phyloP scores from a whole-genome alignment of 2,113 vertebrate species.

The Riparia riparia region DNA sequence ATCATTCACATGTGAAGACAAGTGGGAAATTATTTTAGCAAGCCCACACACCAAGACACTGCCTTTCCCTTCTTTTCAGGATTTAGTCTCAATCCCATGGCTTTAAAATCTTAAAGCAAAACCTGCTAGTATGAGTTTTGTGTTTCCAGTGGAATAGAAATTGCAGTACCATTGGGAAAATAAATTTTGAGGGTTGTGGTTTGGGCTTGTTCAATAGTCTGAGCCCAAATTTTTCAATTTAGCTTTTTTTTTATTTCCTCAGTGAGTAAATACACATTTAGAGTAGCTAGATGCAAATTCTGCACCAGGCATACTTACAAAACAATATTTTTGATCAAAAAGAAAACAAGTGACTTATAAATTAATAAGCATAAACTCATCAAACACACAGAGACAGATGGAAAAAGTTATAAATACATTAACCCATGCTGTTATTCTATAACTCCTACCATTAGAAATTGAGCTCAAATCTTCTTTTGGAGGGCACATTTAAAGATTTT shows the following conservation, averaged over 20 bases:
- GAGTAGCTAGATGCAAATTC: slow-evolving; percentile 46
- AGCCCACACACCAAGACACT: not conserved
- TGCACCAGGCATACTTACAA: slow-evolving; percentile 43
- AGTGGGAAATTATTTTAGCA: slow-evolving; percentile 9
- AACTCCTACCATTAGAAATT: slow-evolving; percentile 32
- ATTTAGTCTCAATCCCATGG: not conserved
- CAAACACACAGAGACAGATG: not conserved
- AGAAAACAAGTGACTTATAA: slow-evolving; percentile 33
- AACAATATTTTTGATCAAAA: slow-evolving; percentile 20
- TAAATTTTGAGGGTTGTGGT: not conserved
- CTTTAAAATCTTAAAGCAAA: slow-evolving; percentile 47
- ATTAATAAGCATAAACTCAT: slow-evolving; percentile 28
- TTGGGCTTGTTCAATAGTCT: not conserved
- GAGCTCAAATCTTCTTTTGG: not conserved
- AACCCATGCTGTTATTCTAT: slow-evolving; percentile 2
- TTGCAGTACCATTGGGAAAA: not conserved
- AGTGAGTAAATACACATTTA: slow-evolving; percentile 55
- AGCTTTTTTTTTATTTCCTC: not conserved
- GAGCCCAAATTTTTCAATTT: not conserved
- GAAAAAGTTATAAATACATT: slow-evolving; percentile 44
- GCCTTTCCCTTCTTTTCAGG: not conserved
- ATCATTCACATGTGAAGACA: not conserved
- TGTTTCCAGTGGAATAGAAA: not conserved
- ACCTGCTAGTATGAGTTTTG: not conserved
- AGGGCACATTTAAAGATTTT: not conserved